Base-by-base conservation (phyloP, 1,140 invertebrate species). In the Drosophila trapezifrons region DNA sequence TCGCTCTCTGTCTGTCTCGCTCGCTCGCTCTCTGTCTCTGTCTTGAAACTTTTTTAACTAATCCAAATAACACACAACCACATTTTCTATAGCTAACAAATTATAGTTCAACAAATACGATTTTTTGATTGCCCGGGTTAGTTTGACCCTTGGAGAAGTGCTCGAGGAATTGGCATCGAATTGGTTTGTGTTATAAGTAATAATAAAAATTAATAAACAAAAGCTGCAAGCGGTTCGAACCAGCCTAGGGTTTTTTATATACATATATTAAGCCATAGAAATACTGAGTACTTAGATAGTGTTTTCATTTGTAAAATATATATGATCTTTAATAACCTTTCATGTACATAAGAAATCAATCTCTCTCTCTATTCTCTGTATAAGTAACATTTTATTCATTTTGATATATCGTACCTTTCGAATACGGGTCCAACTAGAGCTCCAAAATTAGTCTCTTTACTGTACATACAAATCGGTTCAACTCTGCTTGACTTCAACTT, bases 211-310 rank as follows among this genome's bases (percentile, higher is more conserved):
- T 32, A 22, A 60, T 60, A 66, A 45, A n/a, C 2, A 4, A 57
- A 66, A 59, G 45, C 78, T 76, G 54, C 80, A 84, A 84, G 77
- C 66, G 76, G 71, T 82, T 76, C 72, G 76, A 87, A 82, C 83
- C 71, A 87, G 81, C 83, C 84, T 60, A 87, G 83, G 84, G 80
- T 79, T 66, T 62, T 59, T 51, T 40, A 60, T 74, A 32, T 72
- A n/a, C 55, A 22, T 42, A 46, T 71, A 49, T 62, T 49, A 43
- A 57, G 22, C 38, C 54, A 70, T 78, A 71, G 40, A 58, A 32
- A 49, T 59, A 52, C 65, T 67, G 63, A 67, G 59, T 71, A 86
- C 55, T 27, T 76, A 76, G 65, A 56, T 80, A 67, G 78, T 43
- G 18, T 65, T 78, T 65, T 81, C 55, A 64, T 82, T 63, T 86